These are phyloP conservation scores for Cololabis saira DNA, from an alignment of 2,113 vertebrate genomes.

Conservation along the genomic window DNA sequence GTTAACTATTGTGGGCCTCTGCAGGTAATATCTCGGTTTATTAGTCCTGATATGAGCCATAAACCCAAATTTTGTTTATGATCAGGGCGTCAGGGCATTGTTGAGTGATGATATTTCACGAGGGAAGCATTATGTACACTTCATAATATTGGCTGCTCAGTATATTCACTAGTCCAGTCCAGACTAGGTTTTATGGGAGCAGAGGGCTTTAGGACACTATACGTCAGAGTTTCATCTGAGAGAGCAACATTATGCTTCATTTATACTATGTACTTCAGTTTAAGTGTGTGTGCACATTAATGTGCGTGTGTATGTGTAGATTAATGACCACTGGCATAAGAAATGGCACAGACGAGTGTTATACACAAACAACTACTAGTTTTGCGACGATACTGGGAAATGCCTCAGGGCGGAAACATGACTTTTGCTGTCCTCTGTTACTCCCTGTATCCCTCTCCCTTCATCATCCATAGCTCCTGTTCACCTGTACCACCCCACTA, in stretches of 20 bases:
- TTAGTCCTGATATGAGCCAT: constrained; percentile 72
- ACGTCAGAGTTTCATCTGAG: constrained; percentile 52
- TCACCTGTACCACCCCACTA: constrained; percentile 80
- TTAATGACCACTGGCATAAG: constrained; percentile 69
- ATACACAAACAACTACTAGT: constrained; percentile 77
- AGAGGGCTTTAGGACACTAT: constrained; percentile 58
- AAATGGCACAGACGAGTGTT: constrained; percentile 68
- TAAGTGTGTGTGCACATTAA: constrained; percentile 22
- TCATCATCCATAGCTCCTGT: constrained; percentile 74
- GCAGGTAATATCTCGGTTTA: constrained; percentile 70
- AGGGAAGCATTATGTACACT: constrained; percentile 74
- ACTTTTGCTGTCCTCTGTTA: constrained; percentile 77
- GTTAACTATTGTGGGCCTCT: constrained; percentile 47
- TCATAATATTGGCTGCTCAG: constrained; percentile 70
- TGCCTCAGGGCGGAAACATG: constrained; percentile 70
- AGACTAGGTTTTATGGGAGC: constrained; percentile 56
- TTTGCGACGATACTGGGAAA: constrained; percentile 66
- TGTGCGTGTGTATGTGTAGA: constrained; percentile 55
- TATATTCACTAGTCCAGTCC: constrained; percentile 54
- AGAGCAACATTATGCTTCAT: constrained; percentile 60
- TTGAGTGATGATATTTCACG: constrained; percentile 71
- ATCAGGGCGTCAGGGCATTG: constrained; percentile 60
- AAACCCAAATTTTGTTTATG: constrained; percentile 77
- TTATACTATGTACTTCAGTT: background rate
- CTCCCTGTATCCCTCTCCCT: constrained; percentile 73